Base-by-base conservation (phyloP, 1,140 invertebrate genomes). In the Brachionus koreanus region DNA sequence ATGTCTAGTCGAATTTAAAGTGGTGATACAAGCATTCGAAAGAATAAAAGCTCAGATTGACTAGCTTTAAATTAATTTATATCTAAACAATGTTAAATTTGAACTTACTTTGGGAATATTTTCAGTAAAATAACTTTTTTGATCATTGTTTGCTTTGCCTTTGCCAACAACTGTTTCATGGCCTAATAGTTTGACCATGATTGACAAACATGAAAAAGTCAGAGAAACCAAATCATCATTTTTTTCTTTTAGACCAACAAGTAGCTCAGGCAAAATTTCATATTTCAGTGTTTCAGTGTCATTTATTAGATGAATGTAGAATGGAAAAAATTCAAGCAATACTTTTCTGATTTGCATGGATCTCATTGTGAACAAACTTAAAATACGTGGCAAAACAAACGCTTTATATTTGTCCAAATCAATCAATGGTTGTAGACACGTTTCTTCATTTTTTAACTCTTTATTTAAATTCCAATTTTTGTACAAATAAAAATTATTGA, bases 31-130 rank as follows among this genome's bases (percentile, higher is more conserved):
- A n/a, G n/a, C n/a, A n/a, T n/a, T n/a, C n/a, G n/a, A n/a, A n/a
- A n/a, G n/a, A n/a, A n/a, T n/a, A n/a, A n/a, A n/a, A n/a, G n/a
- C n/a, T n/a, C n/a, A n/a, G n/a, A n/a, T n/a, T n/a, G n/a, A n/a
- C n/a, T n/a, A n/a, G n/a, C n/a, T n/a, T 29, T 29, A 29, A 29
- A 29, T 29, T 29, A 29, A 29, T 29, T 29, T 29, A 29, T 1
- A 29, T 29, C 3, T 29, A 3, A 29, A 2, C 1, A 29, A 29
- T 29, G 29, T 29, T 1, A 12, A 46, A 43, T 25, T 23, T 12
- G 12, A 25, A 46, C 39, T 79, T 77, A 77, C 74, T 79, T 79
- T 79, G 5, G 76, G 76, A 12, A 79, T 57, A 42, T 79, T 79
- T 42, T 79, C 76, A 16, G 16, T 61, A 65, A 79, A 79, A 61